Percentiles rank a stretch among this genome's conserved stretches.
Evolutionary conservation across 2,113 vertebrate species (phyloP).

Genomic region (Propithecus coquereli): DNA sequence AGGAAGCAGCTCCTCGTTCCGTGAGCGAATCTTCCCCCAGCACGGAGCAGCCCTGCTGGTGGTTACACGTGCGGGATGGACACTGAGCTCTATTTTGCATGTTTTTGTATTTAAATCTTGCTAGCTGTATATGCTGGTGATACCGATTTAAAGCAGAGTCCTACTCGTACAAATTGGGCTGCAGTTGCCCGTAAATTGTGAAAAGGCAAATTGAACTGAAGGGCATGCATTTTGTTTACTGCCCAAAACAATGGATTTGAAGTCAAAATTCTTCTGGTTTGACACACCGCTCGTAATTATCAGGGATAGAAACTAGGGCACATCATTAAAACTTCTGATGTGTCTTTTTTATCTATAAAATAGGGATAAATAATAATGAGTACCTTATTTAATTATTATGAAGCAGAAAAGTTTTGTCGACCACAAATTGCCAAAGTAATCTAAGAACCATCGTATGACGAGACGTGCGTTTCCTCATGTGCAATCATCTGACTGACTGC

Average conservation of each 20-base stretch:
- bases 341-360: neutral
- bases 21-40: neutral
- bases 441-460: accelerated
- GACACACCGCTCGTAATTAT: neutral
- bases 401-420: neutral
- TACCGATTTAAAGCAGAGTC: neutral
- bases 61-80: accelerated
- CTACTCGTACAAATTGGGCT: accelerated
- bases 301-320: too few relatives aligned
- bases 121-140: accelerated
- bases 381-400: neutral
- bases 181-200: neutral
- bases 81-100: accelerated
- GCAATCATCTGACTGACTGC: accelerated
- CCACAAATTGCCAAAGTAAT: neutral
- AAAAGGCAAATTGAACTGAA: neutral
- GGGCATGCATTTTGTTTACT: neutral
- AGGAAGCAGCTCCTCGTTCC: neutral
- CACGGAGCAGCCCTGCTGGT: neutral
- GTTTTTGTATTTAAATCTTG: neutral
- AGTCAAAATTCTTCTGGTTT: neutral
- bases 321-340: neutral
- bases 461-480: neutral
- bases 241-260: neutral
- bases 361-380: accelerated